Evolutionary conservation across 2,888 invertebrate genomes (phyloP).

Genomic region (Brachylomia viminalis): DNA sequence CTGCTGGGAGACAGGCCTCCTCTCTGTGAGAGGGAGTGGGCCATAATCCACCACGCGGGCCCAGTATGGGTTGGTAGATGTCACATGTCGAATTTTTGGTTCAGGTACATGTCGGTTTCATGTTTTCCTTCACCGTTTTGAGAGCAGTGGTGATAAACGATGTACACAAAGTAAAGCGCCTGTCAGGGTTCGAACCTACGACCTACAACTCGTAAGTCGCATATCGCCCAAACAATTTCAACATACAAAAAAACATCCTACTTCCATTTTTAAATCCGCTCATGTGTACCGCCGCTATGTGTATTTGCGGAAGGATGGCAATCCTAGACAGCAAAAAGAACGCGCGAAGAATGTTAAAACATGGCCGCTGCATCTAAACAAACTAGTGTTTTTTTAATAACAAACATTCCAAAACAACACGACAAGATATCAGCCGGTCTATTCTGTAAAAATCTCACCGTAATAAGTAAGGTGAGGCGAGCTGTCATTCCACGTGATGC

Average conservation of each 20-base stretch:
- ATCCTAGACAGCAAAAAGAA: slow-evolving; percentile 40
- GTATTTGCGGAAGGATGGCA: slow-evolving; percentile 35
- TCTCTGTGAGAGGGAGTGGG: too few relatives aligned
- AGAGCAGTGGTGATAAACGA: too few relatives aligned
- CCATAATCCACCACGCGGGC: too few relatives aligned
- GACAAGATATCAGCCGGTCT: not conserved
- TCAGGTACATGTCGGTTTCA: too few relatives aligned
- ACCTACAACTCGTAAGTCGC: too few relatives aligned
- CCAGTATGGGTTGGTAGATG: too few relatives aligned
- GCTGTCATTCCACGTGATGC: not conserved
- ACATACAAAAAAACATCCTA: not conserved
- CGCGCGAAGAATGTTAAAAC: slow-evolving; percentile 68
- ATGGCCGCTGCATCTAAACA: slow-evolving; percentile 65
- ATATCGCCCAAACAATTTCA: too few relatives aligned
- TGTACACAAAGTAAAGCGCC: too few relatives aligned
- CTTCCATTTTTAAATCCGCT: not conserved
- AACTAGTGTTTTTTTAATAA: slow-evolving; percentile 64
- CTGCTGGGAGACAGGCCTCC: too few relatives aligned
- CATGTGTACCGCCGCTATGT: not conserved
- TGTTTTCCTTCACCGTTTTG: too few relatives aligned
- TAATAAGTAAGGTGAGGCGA: not conserved
- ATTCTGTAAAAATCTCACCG: not conserved
- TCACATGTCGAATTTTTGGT: too few relatives aligned
- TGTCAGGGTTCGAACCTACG: too few relatives aligned
- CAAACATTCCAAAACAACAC: slow-evolving; percentile 64